These are phyloP conservation scores for Phyllotreta striolata DNA, from an alignment of 2,888 invertebrate genomes.

Conservation along the genomic window DNA sequence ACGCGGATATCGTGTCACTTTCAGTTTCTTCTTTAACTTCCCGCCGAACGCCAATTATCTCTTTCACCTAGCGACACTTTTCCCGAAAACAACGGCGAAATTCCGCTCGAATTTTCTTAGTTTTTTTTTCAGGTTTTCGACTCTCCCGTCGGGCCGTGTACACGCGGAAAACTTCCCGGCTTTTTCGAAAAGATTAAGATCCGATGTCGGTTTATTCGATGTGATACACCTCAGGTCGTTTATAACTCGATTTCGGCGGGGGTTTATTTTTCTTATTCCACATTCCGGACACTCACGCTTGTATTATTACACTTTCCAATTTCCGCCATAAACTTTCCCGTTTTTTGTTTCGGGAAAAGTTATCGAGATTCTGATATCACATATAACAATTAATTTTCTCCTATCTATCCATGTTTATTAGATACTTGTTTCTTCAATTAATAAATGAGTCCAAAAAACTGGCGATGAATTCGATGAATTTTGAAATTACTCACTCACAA, in stretches of 20 bases:
- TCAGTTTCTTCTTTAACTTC: constrained; percentile 57
- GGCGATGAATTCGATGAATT: too few relatives aligned
- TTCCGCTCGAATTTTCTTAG: constrained; percentile 15
- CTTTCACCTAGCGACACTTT: constrained; percentile 31
- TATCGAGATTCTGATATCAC: too few relatives aligned
- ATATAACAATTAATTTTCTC: too few relatives aligned
- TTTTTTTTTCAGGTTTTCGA: too few relatives aligned
- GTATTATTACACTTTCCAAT: too few relatives aligned
- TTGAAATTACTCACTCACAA: too few relatives aligned
- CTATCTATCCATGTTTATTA: too few relatives aligned
- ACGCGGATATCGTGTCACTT: constrained; percentile 61
- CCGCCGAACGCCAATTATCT: constrained; percentile 52
- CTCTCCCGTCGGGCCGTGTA: constrained; percentile 25
- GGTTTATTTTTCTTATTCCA: neutral
- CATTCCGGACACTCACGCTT: too few relatives aligned
- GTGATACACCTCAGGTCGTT: constrained; percentile 13
- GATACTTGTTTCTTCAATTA: too few relatives aligned
- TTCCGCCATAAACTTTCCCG: too few relatives aligned
- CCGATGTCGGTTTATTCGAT: constrained; percentile 19
- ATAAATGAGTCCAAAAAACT: too few relatives aligned
- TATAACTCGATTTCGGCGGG: constrained; percentile 14
- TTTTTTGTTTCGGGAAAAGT: too few relatives aligned
- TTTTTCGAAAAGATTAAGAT: constrained; percentile 28
- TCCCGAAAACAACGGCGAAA: constrained; percentile 10
- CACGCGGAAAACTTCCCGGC: constrained; percentile 32